A percentile compares a stretch with the other conserved stretches of the same genome.
Evolutionary conservation across 2,888 invertebrate genomes (phyloP).

Genomic region (Dynastes maya): DNA sequence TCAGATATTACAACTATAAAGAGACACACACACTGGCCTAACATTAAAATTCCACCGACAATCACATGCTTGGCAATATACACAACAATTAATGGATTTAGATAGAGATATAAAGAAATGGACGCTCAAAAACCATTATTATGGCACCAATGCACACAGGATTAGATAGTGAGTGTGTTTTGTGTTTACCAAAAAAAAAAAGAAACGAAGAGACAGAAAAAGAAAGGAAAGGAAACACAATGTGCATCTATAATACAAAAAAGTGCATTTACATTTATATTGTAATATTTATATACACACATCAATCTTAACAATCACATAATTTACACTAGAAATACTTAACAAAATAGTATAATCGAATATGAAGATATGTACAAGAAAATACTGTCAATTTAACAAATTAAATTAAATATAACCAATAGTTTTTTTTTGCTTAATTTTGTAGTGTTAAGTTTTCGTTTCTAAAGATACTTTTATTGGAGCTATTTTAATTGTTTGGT

Average conservation of each 20-base stretch:
- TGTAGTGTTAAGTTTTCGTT: constrained; percentile 43
- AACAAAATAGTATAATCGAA: constrained; percentile 43
- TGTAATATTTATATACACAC: constrained; percentile 45
- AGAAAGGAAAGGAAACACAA: constrained; percentile 29
- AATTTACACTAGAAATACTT: constrained; percentile 48
- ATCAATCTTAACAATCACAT: constrained; percentile 51
- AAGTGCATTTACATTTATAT: constrained; percentile 48
- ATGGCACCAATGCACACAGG: constrained; percentile 49
- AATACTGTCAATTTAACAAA: constrained; percentile 50
- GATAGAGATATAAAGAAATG: background rate
- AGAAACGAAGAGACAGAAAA: constrained; percentile 31
- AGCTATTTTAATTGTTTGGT: constrained; percentile 66
- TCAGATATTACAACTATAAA: constrained; percentile 42
- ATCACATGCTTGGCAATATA: constrained; percentile 8
- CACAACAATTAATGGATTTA: constrained; percentile 18
- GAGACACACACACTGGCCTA: constrained; percentile 46
- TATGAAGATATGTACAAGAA: constrained; percentile 50
- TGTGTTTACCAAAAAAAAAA: constrained; percentile 44
- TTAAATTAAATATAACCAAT: constrained; percentile 40
- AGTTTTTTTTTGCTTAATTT: constrained; percentile 4
- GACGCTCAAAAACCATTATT: constrained; percentile 31
- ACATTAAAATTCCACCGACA: constrained; percentile 7
- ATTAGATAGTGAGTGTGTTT: constrained; percentile 35
- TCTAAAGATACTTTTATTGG: constrained; percentile 63
- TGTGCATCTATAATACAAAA: constrained; percentile 44